Conservation (phyloP, 2,113 vertebrate species). For the Rallus limicola region DNA sequence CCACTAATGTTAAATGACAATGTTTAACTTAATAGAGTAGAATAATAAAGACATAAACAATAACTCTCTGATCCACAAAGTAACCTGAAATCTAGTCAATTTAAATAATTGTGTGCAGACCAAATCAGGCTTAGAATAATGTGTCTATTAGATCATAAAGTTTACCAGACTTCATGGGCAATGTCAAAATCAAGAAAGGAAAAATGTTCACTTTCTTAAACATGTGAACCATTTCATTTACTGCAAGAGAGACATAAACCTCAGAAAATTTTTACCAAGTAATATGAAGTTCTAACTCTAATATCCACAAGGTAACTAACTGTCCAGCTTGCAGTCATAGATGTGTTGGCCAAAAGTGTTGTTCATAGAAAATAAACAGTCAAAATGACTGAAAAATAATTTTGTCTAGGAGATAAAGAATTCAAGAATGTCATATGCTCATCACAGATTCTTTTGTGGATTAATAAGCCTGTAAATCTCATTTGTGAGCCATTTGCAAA, state of each 20-base stretch:
- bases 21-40: background rate
- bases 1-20: background rate
- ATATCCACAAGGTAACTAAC: background rate
- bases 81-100: background rate
- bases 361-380: background rate
- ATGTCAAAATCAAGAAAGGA: background rate
- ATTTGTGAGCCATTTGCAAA: background rate
- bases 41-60: background rate
- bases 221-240: background rate
- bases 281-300: background rate
- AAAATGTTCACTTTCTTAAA: background rate
- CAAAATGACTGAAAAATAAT: background rate
- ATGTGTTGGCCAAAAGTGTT: background rate
- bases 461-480: background rate
- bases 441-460: background rate
- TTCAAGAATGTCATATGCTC: background rate
- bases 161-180: background rate
- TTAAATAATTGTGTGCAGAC: background rate
- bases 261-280: background rate
- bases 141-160: background rate
- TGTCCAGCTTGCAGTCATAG: background rate
- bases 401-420: background rate
- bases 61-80: background rate
- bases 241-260: background rate
- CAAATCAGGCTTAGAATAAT: background rate